Percentiles rank a stretch among this genome's conserved stretches.
phyloP scores from a whole-genome alignment of 1,140 invertebrate species.

The Venturia canescens region DNA sequence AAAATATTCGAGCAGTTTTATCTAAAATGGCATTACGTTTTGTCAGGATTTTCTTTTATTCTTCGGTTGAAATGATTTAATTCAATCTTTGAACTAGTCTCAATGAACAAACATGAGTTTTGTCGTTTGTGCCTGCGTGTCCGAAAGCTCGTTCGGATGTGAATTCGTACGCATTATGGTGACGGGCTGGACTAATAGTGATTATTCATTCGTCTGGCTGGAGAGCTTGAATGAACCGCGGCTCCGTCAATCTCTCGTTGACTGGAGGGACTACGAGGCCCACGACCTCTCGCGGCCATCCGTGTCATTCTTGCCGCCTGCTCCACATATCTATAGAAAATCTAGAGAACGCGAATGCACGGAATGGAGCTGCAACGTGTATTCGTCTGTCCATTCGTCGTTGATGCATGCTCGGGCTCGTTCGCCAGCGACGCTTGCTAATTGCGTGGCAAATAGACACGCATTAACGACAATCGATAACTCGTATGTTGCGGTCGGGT shows the following conservation, averaged over 20 bases:
- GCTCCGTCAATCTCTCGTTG: slow-evolving; percentile 25
- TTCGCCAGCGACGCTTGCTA: slow-evolving; percentile 36
- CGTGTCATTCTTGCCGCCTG: background rate
- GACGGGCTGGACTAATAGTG: background rate
- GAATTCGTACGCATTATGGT: background rate
- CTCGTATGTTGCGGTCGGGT: slow-evolving; percentile 33
- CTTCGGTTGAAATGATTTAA: background rate
- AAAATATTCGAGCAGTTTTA: too few species aligned
- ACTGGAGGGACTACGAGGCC: background rate
- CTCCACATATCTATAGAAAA: slow-evolving; percentile 1
- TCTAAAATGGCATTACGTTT: too few species aligned
- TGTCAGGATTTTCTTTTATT: too few species aligned
- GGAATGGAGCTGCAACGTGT: background rate
- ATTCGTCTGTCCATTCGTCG: slow-evolving; percentile 17
- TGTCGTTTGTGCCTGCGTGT: background rate
- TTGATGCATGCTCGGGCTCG: slow-evolving; percentile 31
- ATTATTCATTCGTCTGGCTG: slow-evolving; percentile 32
- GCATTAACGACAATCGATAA: slow-evolving; percentile 45
- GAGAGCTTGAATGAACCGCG: slow-evolving; percentile 18
- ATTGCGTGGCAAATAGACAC: slow-evolving; percentile 44
- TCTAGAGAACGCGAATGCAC: background rate
- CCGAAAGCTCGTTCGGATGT: background rate
- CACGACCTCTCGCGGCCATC: slow-evolving; percentile 32
- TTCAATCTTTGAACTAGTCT: background rate
- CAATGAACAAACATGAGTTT: background rate